A percentile compares a stretch with the other conserved stretches of the same genome.
Conservation (phyloP, 2,113 vertebrate species). For the Rhombomys opimus region DNA sequence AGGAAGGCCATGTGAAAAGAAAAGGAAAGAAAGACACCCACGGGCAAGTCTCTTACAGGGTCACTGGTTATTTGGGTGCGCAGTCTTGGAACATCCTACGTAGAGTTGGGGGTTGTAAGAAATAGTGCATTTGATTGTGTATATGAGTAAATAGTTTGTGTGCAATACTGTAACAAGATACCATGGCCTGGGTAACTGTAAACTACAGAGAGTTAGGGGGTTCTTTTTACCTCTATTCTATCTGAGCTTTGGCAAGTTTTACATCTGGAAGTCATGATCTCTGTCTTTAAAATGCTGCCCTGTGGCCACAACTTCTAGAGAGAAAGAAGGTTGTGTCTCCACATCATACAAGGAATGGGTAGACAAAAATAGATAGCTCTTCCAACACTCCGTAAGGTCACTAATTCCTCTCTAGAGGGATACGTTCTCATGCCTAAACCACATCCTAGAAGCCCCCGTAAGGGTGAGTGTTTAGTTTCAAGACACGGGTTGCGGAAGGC, state of each 20-base stretch:
- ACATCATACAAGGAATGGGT: background rate
- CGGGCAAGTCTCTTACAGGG: background rate
- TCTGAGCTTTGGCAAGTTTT: background rate
- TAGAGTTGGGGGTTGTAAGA: background rate
- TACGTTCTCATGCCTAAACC: background rate
- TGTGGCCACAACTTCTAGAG: background rate
- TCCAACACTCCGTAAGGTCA: background rate
- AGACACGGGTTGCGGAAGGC: background rate
- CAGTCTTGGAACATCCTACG: background rate
- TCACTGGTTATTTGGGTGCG: background rate
- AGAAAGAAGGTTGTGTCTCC: background rate
- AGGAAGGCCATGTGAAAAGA: fast-evolving
- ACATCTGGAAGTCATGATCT: background rate
- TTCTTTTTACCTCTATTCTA: background rate
- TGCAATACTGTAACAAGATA: background rate
- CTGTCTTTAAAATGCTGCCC: background rate
- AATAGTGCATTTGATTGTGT: background rate
- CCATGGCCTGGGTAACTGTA: background rate
- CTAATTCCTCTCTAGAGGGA: background rate
- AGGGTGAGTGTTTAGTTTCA: background rate
- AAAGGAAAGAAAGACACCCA: too few relatives aligned
- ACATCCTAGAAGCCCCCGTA: background rate
- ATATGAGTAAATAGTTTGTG: background rate
- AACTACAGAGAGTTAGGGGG: background rate
- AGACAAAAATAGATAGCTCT: background rate